These are phyloP conservation scores for Idris sp. DNA, from an alignment of 1,140 invertebrate species.

Conservation along the genomic window DNA sequence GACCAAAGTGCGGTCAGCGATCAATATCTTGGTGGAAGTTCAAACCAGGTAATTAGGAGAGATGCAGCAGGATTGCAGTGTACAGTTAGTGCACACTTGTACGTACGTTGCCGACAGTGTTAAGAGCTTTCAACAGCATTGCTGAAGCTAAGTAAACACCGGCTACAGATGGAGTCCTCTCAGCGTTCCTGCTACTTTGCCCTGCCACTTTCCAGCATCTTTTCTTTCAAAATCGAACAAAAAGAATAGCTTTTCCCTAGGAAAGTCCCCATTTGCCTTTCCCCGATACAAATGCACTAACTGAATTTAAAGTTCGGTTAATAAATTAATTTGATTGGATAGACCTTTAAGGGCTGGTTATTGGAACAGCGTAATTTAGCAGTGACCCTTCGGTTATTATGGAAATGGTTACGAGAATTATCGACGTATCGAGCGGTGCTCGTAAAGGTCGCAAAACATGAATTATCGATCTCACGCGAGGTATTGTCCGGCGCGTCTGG, in stretches of 20 bases:
- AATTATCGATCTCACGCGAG: slow-evolving; percentile 42
- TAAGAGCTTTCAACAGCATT: slow-evolving; percentile 69
- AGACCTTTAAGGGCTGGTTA: slow-evolving; percentile 11
- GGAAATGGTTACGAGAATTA: slow-evolving; percentile 21
- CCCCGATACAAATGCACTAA: no score
- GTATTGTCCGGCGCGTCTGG: slow-evolving; percentile 39
- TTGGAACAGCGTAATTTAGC: slow-evolving; percentile 22
- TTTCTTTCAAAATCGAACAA: slow-evolving; percentile 19
- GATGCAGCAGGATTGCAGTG: slow-evolving; percentile 62
- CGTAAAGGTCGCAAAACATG: slow-evolving; percentile 34
- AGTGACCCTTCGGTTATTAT: slow-evolving; percentile 20
- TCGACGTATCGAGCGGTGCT: slow-evolving; percentile 37
- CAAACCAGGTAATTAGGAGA: slow-evolving; percentile 68
- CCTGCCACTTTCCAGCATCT: no score
- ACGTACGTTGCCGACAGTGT: slow-evolving; percentile 45
- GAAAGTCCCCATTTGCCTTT: slow-evolving; percentile 1
- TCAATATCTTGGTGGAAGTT: slow-evolving; percentile 61
- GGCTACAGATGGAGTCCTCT: slow-evolving; percentile 67
- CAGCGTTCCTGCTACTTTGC: no score
- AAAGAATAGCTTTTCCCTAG: slow-evolving; percentile 34
- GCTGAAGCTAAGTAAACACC: slow-evolving; percentile 68
- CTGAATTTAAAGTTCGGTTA: no score
- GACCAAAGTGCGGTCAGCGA: slow-evolving; percentile 51
- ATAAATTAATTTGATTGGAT: slow-evolving; percentile 28
- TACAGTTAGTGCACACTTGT: slow-evolving; percentile 55